phyloP scores from a whole-genome alignment of 2,888 invertebrate species.

The Lapara coniferarum region DNA sequence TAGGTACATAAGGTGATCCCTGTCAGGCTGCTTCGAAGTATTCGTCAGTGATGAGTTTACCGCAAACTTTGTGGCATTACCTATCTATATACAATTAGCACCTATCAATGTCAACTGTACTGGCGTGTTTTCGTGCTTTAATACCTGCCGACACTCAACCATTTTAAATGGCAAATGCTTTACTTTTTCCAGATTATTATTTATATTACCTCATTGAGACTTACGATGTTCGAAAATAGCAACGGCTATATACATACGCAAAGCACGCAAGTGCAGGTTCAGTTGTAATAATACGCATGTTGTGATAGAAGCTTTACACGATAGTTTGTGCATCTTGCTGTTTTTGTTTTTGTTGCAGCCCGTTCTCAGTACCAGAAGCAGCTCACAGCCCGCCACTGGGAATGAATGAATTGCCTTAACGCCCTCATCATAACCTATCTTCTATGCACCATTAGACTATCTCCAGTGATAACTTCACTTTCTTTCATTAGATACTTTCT shows the following conservation, averaged over 20 bases:
- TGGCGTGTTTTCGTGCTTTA: conserved; percentile 16
- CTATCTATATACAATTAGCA: not conserved
- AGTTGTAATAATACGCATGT: conserved; percentile 53
- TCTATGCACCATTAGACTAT: conserved; percentile 26
- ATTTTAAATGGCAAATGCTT: not conserved
- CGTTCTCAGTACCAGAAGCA: conserved; percentile 70
- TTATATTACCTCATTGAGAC: too few species aligned
- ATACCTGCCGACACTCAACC: not conserved
- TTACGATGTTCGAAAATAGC: not conserved
- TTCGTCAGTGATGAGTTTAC: conserved; percentile 11
- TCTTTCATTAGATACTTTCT: conserved; percentile 9
- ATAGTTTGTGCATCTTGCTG: conserved; percentile 78
- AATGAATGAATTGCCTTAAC: conserved; percentile 61
- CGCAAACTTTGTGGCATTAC: not conserved
- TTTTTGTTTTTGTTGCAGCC: conserved; percentile 80
- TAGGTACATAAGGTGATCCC: not conserved
- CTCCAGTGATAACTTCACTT: conserved; percentile 11
- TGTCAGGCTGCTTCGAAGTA: not conserved
- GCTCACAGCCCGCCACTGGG: conserved; percentile 66
- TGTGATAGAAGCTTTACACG: conserved; percentile 59
- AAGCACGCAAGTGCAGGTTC: not conserved
- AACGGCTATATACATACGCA: not conserved
- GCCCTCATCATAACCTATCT: conserved; percentile 34
- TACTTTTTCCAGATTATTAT: not conserved
- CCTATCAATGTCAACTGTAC: not conserved